Evolutionary conservation across 2,113 vertebrate species (phyloP).

Genomic region (Macaca nemestrina): DNA sequence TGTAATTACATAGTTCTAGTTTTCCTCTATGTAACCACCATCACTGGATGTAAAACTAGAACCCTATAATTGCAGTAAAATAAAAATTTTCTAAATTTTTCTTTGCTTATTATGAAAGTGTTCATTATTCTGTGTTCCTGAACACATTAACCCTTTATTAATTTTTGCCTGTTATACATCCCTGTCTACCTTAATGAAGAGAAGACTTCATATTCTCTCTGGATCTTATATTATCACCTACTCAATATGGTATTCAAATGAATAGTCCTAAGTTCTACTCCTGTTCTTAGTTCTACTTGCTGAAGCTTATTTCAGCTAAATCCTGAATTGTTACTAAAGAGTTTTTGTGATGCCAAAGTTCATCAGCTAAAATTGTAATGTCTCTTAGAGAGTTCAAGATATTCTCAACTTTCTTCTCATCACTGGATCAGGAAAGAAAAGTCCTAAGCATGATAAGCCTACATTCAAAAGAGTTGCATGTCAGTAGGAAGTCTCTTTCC

Average conservation of each 20-base stretch:
- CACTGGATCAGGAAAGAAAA: neutral
- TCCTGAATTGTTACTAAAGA: neutral
- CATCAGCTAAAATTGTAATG: neutral
- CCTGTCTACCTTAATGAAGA: neutral
- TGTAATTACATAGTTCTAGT: neutral
- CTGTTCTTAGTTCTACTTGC: neutral
- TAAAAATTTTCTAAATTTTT: neutral
- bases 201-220: neutral
- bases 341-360: neutral
- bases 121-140: neutral
- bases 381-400: neutral
- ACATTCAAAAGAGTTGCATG: neutral
- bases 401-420: neutral
- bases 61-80: no score
- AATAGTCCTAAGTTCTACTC: neutral
- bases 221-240: neutral
- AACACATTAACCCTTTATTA: neutral
- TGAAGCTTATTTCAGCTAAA: neutral
- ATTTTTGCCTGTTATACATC: neutral
- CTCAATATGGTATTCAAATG: neutral
- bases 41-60: no score
- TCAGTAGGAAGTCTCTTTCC: neutral
- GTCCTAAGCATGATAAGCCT: neutral
- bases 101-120: neutral
- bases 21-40: neutral